Evolutionary conservation across 2,113 vertebrate species (phyloP).

Genomic region (Anthoscopus minutus): DNA sequence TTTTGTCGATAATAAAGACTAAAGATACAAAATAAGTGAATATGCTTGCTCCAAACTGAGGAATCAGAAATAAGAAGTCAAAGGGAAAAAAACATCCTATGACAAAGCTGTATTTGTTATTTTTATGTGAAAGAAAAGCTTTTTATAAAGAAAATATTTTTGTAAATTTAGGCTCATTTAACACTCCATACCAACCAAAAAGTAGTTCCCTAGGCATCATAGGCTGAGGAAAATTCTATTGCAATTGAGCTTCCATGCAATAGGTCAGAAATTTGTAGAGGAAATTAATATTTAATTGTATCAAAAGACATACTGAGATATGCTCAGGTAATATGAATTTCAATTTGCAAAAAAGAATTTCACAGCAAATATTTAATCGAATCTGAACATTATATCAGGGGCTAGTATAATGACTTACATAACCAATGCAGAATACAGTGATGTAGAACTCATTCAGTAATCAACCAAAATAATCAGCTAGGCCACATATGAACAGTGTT

Average conservation of each 20-base stretch:
- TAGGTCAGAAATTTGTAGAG: neutral
- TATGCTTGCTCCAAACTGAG: neutral
- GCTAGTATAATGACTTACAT: neutral
- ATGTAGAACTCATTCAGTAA: neutral
- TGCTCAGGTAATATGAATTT: neutral
- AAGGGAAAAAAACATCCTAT: neutral
- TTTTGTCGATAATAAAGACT: neutral
- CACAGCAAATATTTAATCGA: neutral
- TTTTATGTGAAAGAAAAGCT: neutral
- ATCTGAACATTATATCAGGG: neutral
- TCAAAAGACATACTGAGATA: neutral
- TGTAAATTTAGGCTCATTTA: neutral
- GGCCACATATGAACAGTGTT: neutral
- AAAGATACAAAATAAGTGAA: neutral
- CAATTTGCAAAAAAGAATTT: neutral
- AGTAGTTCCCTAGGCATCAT: neutral
- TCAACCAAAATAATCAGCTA: neutral
- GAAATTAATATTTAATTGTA: neutral
- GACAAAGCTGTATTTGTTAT: neutral
- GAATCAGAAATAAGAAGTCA: neutral
- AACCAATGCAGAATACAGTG: neutral
- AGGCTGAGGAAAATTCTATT: neutral
- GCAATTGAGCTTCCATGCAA: neutral
- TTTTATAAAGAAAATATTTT: too few species aligned
- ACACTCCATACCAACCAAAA: neutral